phyloP scores from a whole-genome alignment of 2,888 invertebrate genomes.

The Aspidiotus rigidus region DNA sequence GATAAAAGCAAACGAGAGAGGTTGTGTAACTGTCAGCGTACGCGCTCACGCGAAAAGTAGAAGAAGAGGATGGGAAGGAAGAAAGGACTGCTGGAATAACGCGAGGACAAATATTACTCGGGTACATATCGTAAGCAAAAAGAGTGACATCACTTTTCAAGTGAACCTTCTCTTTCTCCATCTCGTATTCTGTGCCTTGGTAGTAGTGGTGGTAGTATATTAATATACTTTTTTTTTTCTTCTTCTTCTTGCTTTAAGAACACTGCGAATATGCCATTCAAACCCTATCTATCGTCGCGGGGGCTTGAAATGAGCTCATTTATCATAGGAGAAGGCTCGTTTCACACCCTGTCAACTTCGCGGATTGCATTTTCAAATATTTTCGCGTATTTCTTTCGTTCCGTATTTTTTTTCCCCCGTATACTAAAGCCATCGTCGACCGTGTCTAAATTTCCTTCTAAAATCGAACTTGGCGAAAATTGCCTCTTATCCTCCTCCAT shows the following conservation, averaged over 20 bases:
- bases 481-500: not conserved
- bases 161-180: not conserved
- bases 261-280: slow-evolving; percentile 27
- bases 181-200: not conserved
- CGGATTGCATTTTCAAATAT: slow-evolving; percentile 32
- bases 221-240: slow-evolving; percentile 21
- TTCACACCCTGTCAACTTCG: slow-evolving; percentile 33
- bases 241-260: not conserved
- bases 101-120: not conserved
- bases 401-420: not conserved
- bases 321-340: slow-evolving; percentile 32
- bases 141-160: not conserved
- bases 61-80: not conserved
- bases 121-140: not conserved
- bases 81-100: not conserved
- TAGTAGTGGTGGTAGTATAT: slow-evolving; percentile 1
- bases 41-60: not conserved
- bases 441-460: not conserved
- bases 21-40: not conserved
- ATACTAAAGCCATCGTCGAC: not conserved
- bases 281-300: slow-evolving; percentile 12
- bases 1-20: not conserved
- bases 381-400: slow-evolving; percentile 19
- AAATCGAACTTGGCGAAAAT: slow-evolving; percentile 22
- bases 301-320: slow-evolving; percentile 30